Evolutionary conservation across 2,113 vertebrate species (phyloP).

Genomic region (Tetrao urogallus): DNA sequence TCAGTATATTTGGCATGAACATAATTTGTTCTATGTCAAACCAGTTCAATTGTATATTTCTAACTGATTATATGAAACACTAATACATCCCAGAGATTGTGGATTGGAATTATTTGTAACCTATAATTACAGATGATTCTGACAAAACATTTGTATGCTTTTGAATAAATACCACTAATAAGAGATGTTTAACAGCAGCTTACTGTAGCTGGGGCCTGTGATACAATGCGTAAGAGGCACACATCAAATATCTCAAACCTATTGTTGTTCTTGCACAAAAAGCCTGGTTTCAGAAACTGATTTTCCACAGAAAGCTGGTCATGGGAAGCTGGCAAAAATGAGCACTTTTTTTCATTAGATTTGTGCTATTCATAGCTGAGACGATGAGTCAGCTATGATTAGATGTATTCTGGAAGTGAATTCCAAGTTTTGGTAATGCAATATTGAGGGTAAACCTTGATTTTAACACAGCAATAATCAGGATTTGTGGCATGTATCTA

Average conservation of each 20-base stretch:
- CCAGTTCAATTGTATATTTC: neutral
- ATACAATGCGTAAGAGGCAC: neutral
- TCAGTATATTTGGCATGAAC: neutral
- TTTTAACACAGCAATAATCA: neutral
- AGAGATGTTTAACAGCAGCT: neutral
- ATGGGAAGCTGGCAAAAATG: neutral
- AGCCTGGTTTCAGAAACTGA: neutral
- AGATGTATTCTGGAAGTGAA: neutral
- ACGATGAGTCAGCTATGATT: neutral
- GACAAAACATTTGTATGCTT: neutral
- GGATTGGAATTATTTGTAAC: neutral
- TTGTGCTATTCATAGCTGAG: neutral
- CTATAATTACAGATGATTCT: neutral
- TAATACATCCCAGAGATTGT: neutral
- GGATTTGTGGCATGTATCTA: neutral
- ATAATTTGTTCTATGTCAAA: neutral
- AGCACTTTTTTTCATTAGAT: neutral
- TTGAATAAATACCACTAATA: neutral
- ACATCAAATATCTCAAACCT: neutral
- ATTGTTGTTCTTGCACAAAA: neutral
- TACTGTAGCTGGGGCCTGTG: neutral
- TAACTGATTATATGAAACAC: neutral
- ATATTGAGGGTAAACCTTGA: neutral
- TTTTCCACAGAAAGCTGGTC: neutral
- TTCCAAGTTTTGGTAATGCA: neutral